Percentiles rank a stretch among this genome's conserved stretches.
phyloP scores from a whole-genome alignment of 2,113 vertebrate genomes.

The Misgurnus mizolepis region DNA sequence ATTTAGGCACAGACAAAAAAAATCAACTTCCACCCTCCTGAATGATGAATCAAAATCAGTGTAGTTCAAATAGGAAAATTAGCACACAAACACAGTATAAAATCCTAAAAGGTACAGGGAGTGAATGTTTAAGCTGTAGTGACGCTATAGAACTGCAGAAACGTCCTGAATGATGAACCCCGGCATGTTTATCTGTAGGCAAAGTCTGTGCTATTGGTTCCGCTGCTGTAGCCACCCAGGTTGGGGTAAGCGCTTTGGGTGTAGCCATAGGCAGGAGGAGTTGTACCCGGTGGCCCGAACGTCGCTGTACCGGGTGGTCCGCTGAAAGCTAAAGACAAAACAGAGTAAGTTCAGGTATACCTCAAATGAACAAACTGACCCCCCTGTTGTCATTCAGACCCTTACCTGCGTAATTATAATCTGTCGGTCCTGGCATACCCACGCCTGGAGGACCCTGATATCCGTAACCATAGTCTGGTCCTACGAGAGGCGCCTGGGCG shows the following conservation, averaged over 20 bases:
- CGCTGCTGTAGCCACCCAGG: slow-evolving; percentile 49
- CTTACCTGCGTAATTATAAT: slow-evolving; percentile 52
- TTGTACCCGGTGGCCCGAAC: slow-evolving; percentile 41
- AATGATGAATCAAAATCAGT: slow-evolving; percentile 23
- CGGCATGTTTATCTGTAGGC: slow-evolving; percentile 48
- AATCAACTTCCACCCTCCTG: slow-evolving; percentile 11
- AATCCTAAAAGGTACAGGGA: slow-evolving; percentile 14
- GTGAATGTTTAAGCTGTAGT: neutral
- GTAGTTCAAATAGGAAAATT: neutral
- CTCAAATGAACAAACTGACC: neutral
- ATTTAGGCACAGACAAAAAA: slow-evolving; percentile 26
- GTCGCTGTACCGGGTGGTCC: slow-evolving; percentile 30
- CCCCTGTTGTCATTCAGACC: neutral
- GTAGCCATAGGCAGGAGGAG: slow-evolving; percentile 50
- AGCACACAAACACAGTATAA: slow-evolving; percentile 6
- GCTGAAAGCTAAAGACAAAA: slow-evolving; percentile 30
- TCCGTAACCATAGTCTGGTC: slow-evolving; percentile 56
- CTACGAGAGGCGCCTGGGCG: slow-evolving; percentile 46
- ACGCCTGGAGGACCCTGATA: slow-evolving; percentile 29
- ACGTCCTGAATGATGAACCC: neutral
- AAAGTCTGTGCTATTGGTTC: slow-evolving; percentile 30
- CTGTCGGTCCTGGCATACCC: slow-evolving; percentile 17
- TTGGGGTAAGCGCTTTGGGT: slow-evolving; percentile 54
- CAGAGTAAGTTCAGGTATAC: neutral
- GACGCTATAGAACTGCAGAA: slow-evolving; percentile 12